Base-by-base conservation (phyloP, 2,888 invertebrate species). In the Gisinianus flammeolus region DNA sequence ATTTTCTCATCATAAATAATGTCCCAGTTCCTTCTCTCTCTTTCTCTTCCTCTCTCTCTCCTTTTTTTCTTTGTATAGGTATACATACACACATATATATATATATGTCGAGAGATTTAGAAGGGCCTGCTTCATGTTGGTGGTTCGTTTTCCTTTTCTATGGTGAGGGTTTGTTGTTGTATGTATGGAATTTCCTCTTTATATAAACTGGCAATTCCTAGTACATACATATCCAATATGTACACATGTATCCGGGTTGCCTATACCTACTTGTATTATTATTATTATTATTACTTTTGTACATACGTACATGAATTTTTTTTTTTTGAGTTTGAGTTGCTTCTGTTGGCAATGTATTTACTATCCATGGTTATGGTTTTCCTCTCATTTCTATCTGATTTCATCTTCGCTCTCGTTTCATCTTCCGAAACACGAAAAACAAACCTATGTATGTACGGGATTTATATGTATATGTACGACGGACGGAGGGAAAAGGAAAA, bases 1-100 rank as follows among this genome's bases (percentile, higher is more conserved):
- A 72, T 72, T 79, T 80, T 76, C 79, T 82, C 80, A 79, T 82
- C 80, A 82, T 82, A 82, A 82, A 82, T 82, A 82, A 80, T 82
- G 78, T 79, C 77, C 58, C 68, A 33, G 56, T 56, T 58, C 64
- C 67, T 31, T 72, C 22, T 54, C 54, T 56, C 62, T 71, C 52
- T 44, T 62, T 71, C 64, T 77, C 26, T 64, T 5, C 10, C 1
- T 68, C 31, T 1, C 19, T 68, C 35, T 68, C 58, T 76, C 30
- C 52, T n/a, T 77, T 26, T 67, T n/a, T 68, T 22, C n/a, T 31
- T 2, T 6, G 3, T 62, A 24, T 26, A 62, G 8, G 26, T 62
- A 62, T 62, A 24, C 62, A 24, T 26, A 24, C 62, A 2, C n/a
- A 58, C 58, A 58, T 6, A 58, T 58, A 12, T 22, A 8, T 44